Conservation (phyloP, 2,113 vertebrate species). For the Columbina picui region DNA sequence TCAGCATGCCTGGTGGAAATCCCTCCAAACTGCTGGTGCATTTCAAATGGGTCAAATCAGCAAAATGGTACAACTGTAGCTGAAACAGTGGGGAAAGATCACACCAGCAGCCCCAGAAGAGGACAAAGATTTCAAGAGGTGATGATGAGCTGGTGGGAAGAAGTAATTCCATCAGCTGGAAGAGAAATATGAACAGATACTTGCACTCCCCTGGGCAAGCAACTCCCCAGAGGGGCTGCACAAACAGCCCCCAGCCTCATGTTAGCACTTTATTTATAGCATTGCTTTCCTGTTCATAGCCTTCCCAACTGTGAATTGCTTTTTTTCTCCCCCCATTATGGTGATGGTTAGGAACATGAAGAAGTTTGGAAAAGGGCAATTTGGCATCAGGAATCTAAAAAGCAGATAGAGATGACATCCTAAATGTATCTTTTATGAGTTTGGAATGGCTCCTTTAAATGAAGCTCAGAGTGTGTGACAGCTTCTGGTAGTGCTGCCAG, state of each 20-base stretch:
- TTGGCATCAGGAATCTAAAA: constrained; percentile 43
- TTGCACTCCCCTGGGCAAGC: not conserved
- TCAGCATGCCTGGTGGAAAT: not conserved
- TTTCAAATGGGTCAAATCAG: not conserved
- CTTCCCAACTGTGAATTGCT: not conserved
- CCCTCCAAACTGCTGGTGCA: not conserved
- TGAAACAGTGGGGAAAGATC: not conserved
- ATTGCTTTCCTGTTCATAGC: not conserved
- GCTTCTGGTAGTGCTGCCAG: constrained; percentile 35
- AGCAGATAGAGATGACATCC: constrained; percentile 50
- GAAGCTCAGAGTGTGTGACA: constrained; percentile 36
- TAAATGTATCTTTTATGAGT: constrained; percentile 54
- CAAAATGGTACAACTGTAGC: not conserved
- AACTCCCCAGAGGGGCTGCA: not conserved
- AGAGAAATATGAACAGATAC: not conserved
- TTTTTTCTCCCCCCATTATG: not conserved
- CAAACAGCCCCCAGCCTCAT: not conserved
- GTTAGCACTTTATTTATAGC: constrained; percentile 20
- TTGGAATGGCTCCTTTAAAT: constrained; percentile 59
- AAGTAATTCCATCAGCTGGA: not conserved
- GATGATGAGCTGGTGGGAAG: not conserved
- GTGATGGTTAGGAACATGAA: not conserved
- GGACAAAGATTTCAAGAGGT: not conserved
- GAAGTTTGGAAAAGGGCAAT: constrained; percentile 30
- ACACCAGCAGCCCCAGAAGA: not conserved